phyloP scores from a whole-genome alignment of 2,797 vertebrate genomes.

The Pseudomugil gertrudae region DNA sequence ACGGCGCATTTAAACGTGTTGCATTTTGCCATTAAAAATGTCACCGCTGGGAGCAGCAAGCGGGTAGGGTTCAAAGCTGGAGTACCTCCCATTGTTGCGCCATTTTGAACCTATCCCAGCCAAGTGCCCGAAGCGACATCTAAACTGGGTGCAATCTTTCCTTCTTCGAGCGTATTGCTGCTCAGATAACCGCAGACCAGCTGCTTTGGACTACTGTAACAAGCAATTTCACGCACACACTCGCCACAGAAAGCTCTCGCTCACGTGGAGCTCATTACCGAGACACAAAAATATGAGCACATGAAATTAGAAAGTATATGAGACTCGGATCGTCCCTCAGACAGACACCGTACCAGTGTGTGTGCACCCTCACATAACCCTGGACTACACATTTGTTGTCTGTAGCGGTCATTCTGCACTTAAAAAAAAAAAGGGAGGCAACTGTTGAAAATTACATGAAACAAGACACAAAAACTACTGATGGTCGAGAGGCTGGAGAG shows the following conservation, averaged over 20 bases:
- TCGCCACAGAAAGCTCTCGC: conserved; percentile 15
- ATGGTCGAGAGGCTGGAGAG: conserved; percentile 17
- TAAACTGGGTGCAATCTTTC: conserved; percentile 54
- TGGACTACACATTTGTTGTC: conserved; percentile 41
- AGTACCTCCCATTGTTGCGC: conserved; percentile 69
- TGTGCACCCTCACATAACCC: conserved; percentile 37
- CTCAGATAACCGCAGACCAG: conserved; percentile 59
- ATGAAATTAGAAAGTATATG: conserved; percentile 21
- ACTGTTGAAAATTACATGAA: conserved; percentile 60
- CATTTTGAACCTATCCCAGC: conserved; percentile 70
- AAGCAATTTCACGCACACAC: conserved; percentile 35
- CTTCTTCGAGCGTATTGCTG: conserved; percentile 40
- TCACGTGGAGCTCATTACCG: conserved; percentile 13
- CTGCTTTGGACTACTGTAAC: conserved; percentile 59
- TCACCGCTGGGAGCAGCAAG: conserved; percentile 46
- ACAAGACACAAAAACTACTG: conserved; percentile 45
- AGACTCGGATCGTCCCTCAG: background rate
- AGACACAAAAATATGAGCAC: conserved; percentile 21
- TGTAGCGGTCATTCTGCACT: conserved; percentile 45
- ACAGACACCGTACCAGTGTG: conserved; percentile 3
- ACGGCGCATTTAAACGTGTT: conserved; percentile 30
- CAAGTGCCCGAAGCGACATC: conserved; percentile 64
- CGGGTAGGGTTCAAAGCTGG: conserved; percentile 44
- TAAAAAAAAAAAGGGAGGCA: conserved; percentile 19
- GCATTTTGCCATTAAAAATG: conserved; percentile 55